Percentiles rank a stretch among this genome's conserved stretches.
Evolutionary conservation across 2,113 vertebrate species (phyloP).

Genomic region (Ploceus nigricollis): DNA sequence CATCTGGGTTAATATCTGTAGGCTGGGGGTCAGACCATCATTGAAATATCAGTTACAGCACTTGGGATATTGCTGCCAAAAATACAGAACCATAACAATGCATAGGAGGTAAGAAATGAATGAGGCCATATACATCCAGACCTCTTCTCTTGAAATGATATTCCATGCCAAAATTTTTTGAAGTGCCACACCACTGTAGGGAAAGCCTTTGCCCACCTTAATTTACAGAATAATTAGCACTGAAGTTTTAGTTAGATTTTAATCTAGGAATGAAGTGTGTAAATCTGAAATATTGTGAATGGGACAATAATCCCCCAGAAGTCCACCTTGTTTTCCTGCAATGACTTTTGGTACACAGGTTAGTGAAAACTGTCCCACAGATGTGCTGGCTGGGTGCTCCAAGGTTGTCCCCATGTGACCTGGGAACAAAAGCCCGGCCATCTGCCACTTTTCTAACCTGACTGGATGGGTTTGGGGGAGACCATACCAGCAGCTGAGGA

Average conservation of each 20-base stretch:
- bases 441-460: not conserved
- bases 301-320: not conserved
- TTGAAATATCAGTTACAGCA: not conserved
- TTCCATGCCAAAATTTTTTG: fast-evolving
- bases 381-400: fast-evolving
- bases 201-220: not conserved
- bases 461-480: not conserved
- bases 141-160: not conserved
- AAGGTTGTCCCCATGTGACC: fast-evolving
- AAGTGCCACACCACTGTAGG: not conserved
- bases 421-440: not conserved
- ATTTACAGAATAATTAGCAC: not conserved
- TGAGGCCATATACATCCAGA: not conserved
- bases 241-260: not conserved
- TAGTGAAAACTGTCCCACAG: not conserved
- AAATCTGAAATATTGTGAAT: not conserved
- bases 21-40: not conserved
- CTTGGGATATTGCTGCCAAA: not conserved
- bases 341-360: not conserved
- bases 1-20: not conserved
- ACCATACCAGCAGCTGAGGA: not conserved
- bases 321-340: fast-evolving
- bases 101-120: not conserved
- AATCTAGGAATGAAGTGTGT: not conserved
- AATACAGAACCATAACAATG: not conserved